Evolutionary conservation across 2,797 vertebrate species (phyloP).

Genomic region (Tokudaia muenninki): DNA sequence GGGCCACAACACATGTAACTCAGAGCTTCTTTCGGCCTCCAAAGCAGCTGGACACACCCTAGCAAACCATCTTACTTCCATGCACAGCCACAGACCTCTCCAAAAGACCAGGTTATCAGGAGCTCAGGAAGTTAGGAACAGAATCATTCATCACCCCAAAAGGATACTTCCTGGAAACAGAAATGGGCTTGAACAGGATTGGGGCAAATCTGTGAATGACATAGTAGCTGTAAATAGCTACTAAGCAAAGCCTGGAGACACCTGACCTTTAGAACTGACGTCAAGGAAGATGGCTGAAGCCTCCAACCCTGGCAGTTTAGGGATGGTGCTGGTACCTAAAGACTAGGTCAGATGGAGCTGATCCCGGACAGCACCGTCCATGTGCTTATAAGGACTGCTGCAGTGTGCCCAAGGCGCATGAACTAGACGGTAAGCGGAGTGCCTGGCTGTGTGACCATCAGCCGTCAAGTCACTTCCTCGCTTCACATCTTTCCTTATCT

Average conservation of each 20-base stretch:
- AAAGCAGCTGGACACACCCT: background rate
- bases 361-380: conserved; percentile 50
- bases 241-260: conserved; percentile 60
- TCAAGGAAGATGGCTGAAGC: conserved; percentile 73
- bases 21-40: background rate
- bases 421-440: background rate
- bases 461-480: background rate
- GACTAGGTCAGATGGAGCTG: conserved; percentile 73
- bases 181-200: conserved; percentile 77
- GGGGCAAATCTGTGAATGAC: conserved; percentile 81
- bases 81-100: background rate
- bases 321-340: conserved; percentile 50
- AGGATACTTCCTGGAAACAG: conserved; percentile 78
- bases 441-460: conserved; percentile 59
- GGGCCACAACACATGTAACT: background rate
- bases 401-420: background rate
- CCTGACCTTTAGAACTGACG: conserved; percentile 82
- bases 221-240: conserved; percentile 76
- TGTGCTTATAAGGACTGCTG: conserved; percentile 81
- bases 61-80: background rate
- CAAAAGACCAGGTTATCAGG: conserved; percentile 50
- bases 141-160: conserved; percentile 73
- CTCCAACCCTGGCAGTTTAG: conserved; percentile 41
- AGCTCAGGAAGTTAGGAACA: conserved; percentile 31
- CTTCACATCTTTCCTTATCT: conserved; percentile 5